These are phyloP conservation scores for Linnaemya vulpina DNA, from an alignment of 2,888 invertebrate genomes.

Conservation along the genomic window DNA sequence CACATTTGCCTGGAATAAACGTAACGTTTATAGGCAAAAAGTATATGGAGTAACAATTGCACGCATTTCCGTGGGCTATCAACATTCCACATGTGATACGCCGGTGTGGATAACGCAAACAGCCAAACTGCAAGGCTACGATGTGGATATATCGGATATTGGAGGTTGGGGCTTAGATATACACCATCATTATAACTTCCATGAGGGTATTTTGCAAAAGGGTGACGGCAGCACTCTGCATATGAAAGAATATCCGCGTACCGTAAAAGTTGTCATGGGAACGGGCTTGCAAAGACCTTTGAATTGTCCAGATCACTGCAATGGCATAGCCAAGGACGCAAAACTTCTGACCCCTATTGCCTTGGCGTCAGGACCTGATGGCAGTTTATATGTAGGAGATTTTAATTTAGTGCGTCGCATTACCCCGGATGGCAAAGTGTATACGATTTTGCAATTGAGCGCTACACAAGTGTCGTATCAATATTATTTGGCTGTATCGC, in stretches of 20 bases:
- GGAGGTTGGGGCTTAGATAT: slow-evolving; percentile 99
- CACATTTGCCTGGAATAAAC: slow-evolving; percentile 98
- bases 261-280: slow-evolving; percentile 96
- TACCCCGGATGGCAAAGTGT: slow-evolving; percentile 94
- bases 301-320: slow-evolving; percentile 93
- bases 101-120: slow-evolving; percentile 98
- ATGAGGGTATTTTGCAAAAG: slow-evolving; percentile 98
- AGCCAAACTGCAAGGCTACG: slow-evolving; percentile 96
- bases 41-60: slow-evolving; percentile 95
- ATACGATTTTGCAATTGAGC: slow-evolving; percentile 94
- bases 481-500: slow-evolving; percentile 97
- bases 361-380: slow-evolving; percentile 97
- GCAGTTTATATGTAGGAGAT: slow-evolving; percentile 98
- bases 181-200: slow-evolving; percentile 99
- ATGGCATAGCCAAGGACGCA: slow-evolving; percentile 93
- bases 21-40: slow-evolving; percentile 98
- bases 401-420: slow-evolving; percentile 96
- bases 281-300: slow-evolving; percentile 93
- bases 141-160: slow-evolving; percentile 97
- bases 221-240: slow-evolving; percentile 98
- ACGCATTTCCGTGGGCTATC: slow-evolving; percentile 95
- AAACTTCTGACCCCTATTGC: slow-evolving; percentile 96
- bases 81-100: slow-evolving; percentile 93
- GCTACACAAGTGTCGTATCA: slow-evolving; percentile 98
- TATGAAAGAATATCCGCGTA: slow-evolving; percentile 95